These are phyloP conservation scores for Sternotherus odoratus DNA, from an alignment of 2,797 vertebrate species.

Conservation along the genomic window DNA sequence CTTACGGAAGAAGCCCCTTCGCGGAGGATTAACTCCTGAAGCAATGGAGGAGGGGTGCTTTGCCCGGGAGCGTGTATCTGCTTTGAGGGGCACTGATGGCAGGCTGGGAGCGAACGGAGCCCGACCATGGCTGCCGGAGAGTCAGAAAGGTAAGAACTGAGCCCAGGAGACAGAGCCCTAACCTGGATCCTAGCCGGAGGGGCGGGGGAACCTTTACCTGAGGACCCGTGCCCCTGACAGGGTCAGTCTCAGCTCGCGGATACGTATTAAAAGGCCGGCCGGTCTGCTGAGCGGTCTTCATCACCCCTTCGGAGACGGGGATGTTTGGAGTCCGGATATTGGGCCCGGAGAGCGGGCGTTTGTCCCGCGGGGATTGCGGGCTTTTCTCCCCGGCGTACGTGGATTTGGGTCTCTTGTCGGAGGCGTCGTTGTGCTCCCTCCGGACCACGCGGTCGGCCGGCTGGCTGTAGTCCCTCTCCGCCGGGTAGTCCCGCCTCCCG, in stretches of 20 bases:
- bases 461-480: constrained; percentile 49
- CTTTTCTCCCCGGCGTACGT: constrained; percentile 80
- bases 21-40: background rate
- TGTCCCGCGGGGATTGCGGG: constrained; percentile 88
- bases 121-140: background rate
- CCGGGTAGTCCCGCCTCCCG: constrained; percentile 63
- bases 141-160: background rate
- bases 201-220: constrained; percentile 81
- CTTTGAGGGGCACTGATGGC: background rate
- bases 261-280: constrained; percentile 93
- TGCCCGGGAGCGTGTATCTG: background rate
- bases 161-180: background rate
- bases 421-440: constrained; percentile 55
- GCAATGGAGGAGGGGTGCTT: background rate
- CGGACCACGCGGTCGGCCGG: constrained; percentile 74
- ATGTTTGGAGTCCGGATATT: constrained; percentile 88
- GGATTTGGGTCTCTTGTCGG: constrained; percentile 90
- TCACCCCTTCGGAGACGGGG: constrained; percentile 83
- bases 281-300: constrained; percentile 84
- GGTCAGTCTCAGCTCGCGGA: constrained; percentile 89
- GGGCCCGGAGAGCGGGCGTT: constrained; percentile 92
- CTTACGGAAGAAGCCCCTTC: background rate
- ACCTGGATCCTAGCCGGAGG: background rate
- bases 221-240: constrained; percentile 80
- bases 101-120: too few relatives aligned